Evolutionary conservation across 2,113 vertebrate species (phyloP).

Genomic region (Oceanites oceanicus): DNA sequence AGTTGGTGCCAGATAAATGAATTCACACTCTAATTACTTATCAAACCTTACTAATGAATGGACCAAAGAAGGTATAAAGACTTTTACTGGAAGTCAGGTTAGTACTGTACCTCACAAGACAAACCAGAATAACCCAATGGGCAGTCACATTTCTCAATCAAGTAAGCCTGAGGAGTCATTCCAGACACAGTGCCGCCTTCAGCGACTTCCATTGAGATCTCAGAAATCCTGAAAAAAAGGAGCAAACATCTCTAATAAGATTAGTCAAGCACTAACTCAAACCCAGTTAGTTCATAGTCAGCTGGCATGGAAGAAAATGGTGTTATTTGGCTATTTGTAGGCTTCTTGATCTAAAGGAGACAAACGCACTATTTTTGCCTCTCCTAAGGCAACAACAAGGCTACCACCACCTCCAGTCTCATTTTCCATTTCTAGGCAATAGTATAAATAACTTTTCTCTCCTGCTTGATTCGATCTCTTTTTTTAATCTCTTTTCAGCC

Average conservation of each 20-base stretch:
- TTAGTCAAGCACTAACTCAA: background rate
- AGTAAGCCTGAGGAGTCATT: conserved; percentile 77
- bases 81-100: background rate
- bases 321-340: background rate
- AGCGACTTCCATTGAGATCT: conserved; percentile 90
- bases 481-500: background rate
- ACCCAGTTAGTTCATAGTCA: background rate
- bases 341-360: background rate
- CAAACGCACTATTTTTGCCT: background rate
- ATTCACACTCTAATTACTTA: background rate
- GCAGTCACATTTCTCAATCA: conserved; percentile 92
- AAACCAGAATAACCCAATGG: conserved; percentile 89
- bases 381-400: background rate
- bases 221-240: conserved; percentile 85
- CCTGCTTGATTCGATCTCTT: background rate
- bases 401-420: background rate
- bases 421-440: background rate
- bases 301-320: background rate
- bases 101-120: conserved; percentile 89
- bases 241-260: background rate
- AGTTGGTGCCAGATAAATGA: background rate
- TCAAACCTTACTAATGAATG: background rate
- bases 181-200: conserved; percentile 76
- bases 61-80: background rate
- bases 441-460: background rate